Percentiles rank a stretch among this genome's conserved stretches.
These are phyloP conservation scores for Phodopus roborovskii DNA, from an alignment of 2,113 vertebrate genomes.

Conservation along the genomic window DNA sequence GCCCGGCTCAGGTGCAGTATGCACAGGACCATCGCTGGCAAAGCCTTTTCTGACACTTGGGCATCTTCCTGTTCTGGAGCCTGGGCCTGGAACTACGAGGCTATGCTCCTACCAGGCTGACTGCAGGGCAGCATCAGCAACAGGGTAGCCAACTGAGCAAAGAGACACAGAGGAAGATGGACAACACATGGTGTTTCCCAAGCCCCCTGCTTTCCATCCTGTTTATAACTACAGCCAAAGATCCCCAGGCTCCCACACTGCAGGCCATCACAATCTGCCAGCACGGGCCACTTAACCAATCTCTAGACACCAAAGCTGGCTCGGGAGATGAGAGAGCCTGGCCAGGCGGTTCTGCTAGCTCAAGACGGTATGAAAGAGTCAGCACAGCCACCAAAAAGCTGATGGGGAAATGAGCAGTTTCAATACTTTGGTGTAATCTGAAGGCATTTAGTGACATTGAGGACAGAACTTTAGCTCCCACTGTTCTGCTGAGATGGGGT, in stretches of 20 bases:
- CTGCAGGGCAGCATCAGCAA: neutral
- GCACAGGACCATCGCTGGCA: conserved; percentile 11
- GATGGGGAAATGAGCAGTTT: neutral
- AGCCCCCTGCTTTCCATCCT: conserved; percentile 63
- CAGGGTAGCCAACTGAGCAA: neutral
- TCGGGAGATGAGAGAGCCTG: neutral
- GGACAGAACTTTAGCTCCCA: neutral
- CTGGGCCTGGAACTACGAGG: neutral
- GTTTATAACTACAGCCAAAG: neutral
- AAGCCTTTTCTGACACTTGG: neutral
- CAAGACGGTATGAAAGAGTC: neutral
- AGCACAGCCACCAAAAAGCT: neutral
- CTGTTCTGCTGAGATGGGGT: neutral
- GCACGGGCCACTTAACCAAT: rapidly evolving
- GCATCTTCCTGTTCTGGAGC: neutral
- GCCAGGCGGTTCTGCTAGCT: conserved; percentile 35
- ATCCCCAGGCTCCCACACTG: neutral
- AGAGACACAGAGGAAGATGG: neutral
- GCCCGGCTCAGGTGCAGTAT: conserved; percentile 69
- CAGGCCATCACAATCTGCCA: neutral
- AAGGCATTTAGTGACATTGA: neutral
- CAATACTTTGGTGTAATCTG: rapidly evolving
- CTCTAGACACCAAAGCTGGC: neutral
- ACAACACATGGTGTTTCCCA: neutral
- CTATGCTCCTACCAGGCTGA: neutral